phyloP scores from a whole-genome alignment of 2,113 vertebrate species.

The Isichthys henryi region DNA sequence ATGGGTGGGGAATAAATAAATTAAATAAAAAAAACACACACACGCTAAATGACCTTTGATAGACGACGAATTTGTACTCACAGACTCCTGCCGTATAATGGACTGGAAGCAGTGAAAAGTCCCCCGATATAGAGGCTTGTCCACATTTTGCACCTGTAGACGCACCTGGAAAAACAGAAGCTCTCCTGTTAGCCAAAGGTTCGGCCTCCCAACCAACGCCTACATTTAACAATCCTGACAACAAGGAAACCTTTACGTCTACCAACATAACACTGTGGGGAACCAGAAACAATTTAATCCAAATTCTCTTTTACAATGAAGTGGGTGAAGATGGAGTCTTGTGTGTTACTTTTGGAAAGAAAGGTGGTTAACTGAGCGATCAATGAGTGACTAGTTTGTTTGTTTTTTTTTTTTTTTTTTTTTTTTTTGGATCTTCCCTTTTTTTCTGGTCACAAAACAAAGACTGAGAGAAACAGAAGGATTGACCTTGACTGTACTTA shows the following conservation, averaged over 20 bases:
- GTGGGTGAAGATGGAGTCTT: slow-evolving; percentile 36
- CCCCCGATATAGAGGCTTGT: slow-evolving; percentile 84
- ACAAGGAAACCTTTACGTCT: slow-evolving; percentile 16
- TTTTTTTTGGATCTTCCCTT: slow-evolving; percentile 24
- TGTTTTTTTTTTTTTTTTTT: slow-evolving; percentile 34
- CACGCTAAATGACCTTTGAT: not conserved
- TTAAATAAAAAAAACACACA: not conserved
- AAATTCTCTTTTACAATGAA: slow-evolving; percentile 25
- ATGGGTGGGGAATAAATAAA: not conserved
- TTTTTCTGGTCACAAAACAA: slow-evolving; percentile 53
- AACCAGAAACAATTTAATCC: slow-evolving; percentile 17
- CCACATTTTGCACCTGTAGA: slow-evolving; percentile 85
- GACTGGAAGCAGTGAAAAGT: slow-evolving; percentile 92
- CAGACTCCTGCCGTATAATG: slow-evolving; percentile 87
- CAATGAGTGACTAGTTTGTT: not conserved
- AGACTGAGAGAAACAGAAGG: slow-evolving; percentile 70
- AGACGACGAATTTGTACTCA: slow-evolving; percentile 53
- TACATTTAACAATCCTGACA: slow-evolving; percentile 14
- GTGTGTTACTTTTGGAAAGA: slow-evolving; percentile 44
- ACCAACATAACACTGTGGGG: slow-evolving; percentile 10
- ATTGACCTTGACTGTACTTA: slow-evolving; percentile 85
- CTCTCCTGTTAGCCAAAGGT: slow-evolving; percentile 6
- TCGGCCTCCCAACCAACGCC: not conserved
- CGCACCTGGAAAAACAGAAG: slow-evolving; percentile 72
- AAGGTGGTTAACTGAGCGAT: slow-evolving; percentile 21